A percentile compares a stretch with the other conserved stretches of the same genome.
phyloP scores from a whole-genome alignment of 2,797 vertebrate genomes.

The Falco cherrug region DNA sequence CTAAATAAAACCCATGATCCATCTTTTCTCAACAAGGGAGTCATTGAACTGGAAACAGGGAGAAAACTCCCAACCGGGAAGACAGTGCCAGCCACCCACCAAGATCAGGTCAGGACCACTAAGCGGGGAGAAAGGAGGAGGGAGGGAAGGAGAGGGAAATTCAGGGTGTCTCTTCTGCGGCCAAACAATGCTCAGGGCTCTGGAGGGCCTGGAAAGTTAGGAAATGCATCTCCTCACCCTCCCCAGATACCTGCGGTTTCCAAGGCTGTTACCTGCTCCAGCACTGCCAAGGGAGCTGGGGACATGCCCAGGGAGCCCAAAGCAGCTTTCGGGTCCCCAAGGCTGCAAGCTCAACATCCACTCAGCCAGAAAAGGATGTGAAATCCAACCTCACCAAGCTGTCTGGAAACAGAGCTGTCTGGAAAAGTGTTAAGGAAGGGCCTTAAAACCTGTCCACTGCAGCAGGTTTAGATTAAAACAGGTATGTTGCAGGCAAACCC shows the following conservation, averaged over 20 bases:
- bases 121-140: background rate
- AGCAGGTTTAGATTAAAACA: conserved; percentile 53
- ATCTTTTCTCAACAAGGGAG: background rate
- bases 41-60: background rate
- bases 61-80: background rate
- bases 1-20: background rate
- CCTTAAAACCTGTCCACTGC: conserved; percentile 18
- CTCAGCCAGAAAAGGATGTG: background rate
- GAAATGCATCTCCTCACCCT: background rate
- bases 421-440: background rate
- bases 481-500: background rate
- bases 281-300: background rate
- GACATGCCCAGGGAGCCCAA: background rate
- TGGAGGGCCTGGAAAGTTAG: background rate
- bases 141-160: background rate
- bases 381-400: conserved; percentile 24
- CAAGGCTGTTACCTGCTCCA: background rate
- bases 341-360: background rate
- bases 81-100: background rate
- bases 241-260: background rate
- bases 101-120: background rate
- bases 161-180: background rate
- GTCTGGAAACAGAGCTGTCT: conserved; percentile 50
- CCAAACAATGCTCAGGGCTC: background rate
- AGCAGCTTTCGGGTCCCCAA: accelerated